Percentiles rank a stretch among this genome's conserved stretches.
These are phyloP conservation scores for Papilio demoleus DNA, from an alignment of 2,888 invertebrate species.

Conservation along the genomic window DNA sequence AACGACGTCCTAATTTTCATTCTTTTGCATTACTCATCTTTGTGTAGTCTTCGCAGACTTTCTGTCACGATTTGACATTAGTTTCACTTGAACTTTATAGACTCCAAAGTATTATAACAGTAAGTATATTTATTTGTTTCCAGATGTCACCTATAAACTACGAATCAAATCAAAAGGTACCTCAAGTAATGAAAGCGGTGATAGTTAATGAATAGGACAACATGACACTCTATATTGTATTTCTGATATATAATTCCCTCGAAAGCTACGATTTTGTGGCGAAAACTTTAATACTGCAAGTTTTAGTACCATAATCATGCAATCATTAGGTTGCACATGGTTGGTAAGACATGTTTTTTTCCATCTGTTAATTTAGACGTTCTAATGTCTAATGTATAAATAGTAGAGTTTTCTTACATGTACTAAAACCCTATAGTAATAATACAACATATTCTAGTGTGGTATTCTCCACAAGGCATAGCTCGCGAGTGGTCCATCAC, in stretches of 20 bases:
- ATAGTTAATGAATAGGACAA: no score
- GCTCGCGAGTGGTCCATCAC: conserved; percentile 3
- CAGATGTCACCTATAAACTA: not conserved
- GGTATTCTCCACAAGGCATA: not conserved
- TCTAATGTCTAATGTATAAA: not conserved
- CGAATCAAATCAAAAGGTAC: no score
- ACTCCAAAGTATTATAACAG: not conserved
- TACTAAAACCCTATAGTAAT: no score
- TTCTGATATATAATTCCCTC: no score
- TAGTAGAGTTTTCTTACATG: not conserved
- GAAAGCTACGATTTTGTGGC: no score
- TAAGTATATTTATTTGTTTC: not conserved
- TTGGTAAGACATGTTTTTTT: no score
- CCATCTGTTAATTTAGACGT: no score
- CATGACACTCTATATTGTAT: no score
- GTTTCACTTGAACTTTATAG: not conserved
- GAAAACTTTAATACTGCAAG: no score
- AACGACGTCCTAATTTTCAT: conserved; percentile 2
- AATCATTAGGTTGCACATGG: no score
- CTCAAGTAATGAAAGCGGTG: no score
- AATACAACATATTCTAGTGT: not conserved
- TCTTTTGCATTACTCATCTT: conserved; percentile 9
- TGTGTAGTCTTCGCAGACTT: not conserved
- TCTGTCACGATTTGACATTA: conserved; percentile 20
- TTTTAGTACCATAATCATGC: no score